Evolutionary conservation across 2,797 vertebrate genomes (phyloP), one percentile per base, ranked within the genome.

Genomic region (Phrynocephalus guinanensis): DNA sequence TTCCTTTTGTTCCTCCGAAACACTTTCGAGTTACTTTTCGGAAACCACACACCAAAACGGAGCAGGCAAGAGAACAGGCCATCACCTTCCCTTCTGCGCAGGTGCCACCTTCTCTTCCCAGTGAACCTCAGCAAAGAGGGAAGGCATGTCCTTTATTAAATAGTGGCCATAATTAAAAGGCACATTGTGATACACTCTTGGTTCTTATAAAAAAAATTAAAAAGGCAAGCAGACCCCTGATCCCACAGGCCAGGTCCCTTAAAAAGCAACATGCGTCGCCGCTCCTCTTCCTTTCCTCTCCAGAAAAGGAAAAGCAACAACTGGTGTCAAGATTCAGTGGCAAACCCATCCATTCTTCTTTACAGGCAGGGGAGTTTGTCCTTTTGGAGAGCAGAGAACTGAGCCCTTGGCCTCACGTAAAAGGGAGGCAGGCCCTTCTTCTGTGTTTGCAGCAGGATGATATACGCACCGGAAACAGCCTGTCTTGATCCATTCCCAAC

Each of bases 121-220:
- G 16, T 28, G 26, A 75, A 33, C 2, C 6, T 9, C 38, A 48
- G 26, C 44, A 85, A 18, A 81, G 33, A 85, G 76, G 44, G 24
- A 18, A 88, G 71, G 24, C 56, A 56, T 10, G 8, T 5, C 71
- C 44, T 70, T 76, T 85, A 88, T 88, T 85, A 85, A 81, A 88
- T 82, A 88, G 63, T 85, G 83, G 71, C 78, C 38, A 85, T 73
- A 24, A n/a, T 88, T 75, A 80, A 88, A 80, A 88, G 71, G 60
- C 87, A 85, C 60, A 48, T 71, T 67, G 72, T 63, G 81, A 82
- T 24, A 56, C 71, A 79, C 30, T 50, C 15, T 38, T 38, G 3
- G 22, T 22, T 38, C 18, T 50, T 11, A 7, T 50, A 24, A 81
- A 87, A 81, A n/a, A 87, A 75, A 38, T 60, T 60, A 20, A 66